Evolutionary conservation across 2,888 invertebrate genomes (phyloP).

Genomic region (Coleophora deauratella): DNA sequence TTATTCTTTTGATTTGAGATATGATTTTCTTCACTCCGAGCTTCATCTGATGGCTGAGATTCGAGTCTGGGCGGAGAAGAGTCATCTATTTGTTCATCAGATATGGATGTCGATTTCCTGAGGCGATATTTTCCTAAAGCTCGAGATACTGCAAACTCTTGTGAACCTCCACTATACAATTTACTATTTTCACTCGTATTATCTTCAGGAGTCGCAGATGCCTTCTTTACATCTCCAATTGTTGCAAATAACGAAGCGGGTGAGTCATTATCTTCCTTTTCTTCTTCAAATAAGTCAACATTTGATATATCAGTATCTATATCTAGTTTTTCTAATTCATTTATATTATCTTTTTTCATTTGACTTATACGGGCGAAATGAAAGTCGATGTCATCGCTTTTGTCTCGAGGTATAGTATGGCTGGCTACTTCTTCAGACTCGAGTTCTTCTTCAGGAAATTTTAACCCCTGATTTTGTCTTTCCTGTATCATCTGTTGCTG

Average conservation of each 20-base stretch:
- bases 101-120: conserved; percentile 80
- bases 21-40: conserved; percentile 18
- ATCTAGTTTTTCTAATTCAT: conserved; percentile 67
- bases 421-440: conserved; percentile 49
- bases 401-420: conserved; percentile 50
- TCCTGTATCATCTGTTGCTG: conserved; percentile 67
- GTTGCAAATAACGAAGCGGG: conserved; percentile 83
- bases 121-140: conserved; percentile 87
- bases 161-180: conserved; percentile 78
- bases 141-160: conserved; percentile 89
- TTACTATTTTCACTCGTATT: conserved; percentile 68
- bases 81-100: conserved; percentile 78
- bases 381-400: conserved; percentile 67
- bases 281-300: conserved; percentile 71
- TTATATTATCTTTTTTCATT: conserved; percentile 65
- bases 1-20: conserved; percentile 38
- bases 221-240: conserved; percentile 81
- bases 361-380: conserved; percentile 71
- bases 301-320: conserved; percentile 76
- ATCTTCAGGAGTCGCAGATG: conserved; percentile 75
- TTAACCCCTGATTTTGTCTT: conserved; percentile 58
- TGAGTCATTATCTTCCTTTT: conserved; percentile 76
- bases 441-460: conserved; percentile 45
- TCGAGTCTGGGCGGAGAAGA: conserved; percentile 55
- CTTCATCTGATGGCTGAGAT: conserved; percentile 33